Evolutionary conservation across 2,888 invertebrate genomes (phyloP), one percentile per base, ranked within the genome.

Genomic region (Megaustenia siamemsis): DNA sequence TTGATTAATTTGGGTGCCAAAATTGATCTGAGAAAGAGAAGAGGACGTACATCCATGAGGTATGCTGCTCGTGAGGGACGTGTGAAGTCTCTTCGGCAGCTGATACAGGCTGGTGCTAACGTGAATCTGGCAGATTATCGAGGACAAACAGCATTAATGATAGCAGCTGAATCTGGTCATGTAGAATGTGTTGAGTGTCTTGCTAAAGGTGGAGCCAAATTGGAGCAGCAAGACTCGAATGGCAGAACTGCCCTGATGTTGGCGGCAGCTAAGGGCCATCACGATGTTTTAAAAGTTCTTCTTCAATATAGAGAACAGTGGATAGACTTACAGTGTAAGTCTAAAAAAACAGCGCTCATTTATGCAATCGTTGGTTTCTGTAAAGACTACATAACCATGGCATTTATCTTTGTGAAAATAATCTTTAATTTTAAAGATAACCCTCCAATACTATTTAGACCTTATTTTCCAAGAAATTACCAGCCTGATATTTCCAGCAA

Each of bases 171-270:
- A 18, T 56, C 38, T 60, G 73, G 43, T 15, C 18, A 53, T 5
- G 21, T 32, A 24, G 28, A n/a, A n/a, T 82, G 60, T 73, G 28
- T 82, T 38, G 73, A 69, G 15, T 53, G 32, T 49, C 53, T 80
- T 12, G 24, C 69, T 35, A 38, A 32, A 21, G 45, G 18, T 68
- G 80, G 80, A 10, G 80, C 80, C 53, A 69, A 12, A 35, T 40
- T 24, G 38, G 45, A 56, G 24, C n/a, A 69, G 12, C 32, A 10
- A 35, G 68, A 69, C 53, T 6, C 18, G 0, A 40, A 69, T 0
- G 53, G 69, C 2, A 69, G 32, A 80, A 80, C 80, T 53, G 80
- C 80, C 0, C 24, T 69, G n/a, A 80, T 80, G 80, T n/a, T 80
- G 15, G 69, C 80, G n/a, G 69, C 80, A 53, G 1, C 24, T 49